Base-by-base conservation (phyloP, 2,888 invertebrate genomes). In the Philopedon plagiatum region DNA sequence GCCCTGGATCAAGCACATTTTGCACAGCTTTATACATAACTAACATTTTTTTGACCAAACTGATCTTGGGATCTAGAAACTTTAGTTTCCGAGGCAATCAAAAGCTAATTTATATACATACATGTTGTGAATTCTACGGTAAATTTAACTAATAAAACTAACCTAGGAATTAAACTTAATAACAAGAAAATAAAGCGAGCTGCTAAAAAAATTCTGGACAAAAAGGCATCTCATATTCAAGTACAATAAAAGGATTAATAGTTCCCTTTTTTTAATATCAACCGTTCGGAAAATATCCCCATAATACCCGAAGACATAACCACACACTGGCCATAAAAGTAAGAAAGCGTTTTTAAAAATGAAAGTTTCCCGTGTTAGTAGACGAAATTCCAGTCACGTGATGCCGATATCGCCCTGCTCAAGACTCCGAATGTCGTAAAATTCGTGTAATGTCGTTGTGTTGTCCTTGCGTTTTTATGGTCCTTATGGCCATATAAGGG, bases 291-390 rank as follows among this genome's bases (percentile, higher is more conserved):
- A 61, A 46, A 61, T 61, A 5, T 13, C 61, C 23, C 32, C 32
- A 46, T 61, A n/a, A n/a, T n/a, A 61, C 46, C 61, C 32, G n/a
- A 9, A 26, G 29, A 61, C 46, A 61, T 61, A 46, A 46, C 46
- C 61, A 32, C 61, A 44, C 46, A 46, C 41, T 26, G 46, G 46
- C 46, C 32, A 46, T 61, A 61, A 61, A 61, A 61, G 23, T 61
- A 61, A 44, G 61, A 32, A 61, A 46, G 46, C 61, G 46, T 61
- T 61, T 61, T 61, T 61, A 61, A 61, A 61, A 61, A 61, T 61
- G 61, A 61, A 61, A 61, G 61, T 61, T 61, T 18, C 26, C 26
- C 44, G 29, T 61, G 23, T 61, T 15, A 29, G 46, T 32, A 39
- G 61, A 61, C 61, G 44, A 29, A 61, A 61, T 61, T 61, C 61